phyloP scores from a whole-genome alignment of 2,113 vertebrate species.

The Epinephelus cyanopodus region DNA sequence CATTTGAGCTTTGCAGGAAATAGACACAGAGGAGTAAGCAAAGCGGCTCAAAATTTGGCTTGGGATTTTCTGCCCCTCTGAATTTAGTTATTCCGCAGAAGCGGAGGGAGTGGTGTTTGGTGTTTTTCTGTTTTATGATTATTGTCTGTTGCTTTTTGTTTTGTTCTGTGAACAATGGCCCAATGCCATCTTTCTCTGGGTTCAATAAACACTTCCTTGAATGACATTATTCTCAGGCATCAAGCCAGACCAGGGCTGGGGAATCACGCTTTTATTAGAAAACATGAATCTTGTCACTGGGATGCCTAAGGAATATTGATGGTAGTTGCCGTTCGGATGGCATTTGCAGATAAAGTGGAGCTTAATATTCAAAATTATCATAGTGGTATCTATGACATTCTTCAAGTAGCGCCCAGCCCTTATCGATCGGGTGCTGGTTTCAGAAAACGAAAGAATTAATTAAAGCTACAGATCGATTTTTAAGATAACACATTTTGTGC shows the following conservation, averaged over 20 bases:
- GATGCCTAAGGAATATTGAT: slow-evolving; percentile 75
- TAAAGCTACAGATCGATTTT: slow-evolving; percentile 77
- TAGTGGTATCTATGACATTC: slow-evolving; percentile 74
- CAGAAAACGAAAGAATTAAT: slow-evolving; percentile 78
- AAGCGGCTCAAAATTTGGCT: slow-evolving; percentile 62
- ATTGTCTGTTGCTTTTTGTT: slow-evolving; percentile 65
- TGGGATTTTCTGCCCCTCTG: slow-evolving; percentile 70
- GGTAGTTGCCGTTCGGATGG: slow-evolving; percentile 58
- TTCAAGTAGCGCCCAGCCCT: slow-evolving; percentile 60
- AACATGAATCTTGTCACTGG: slow-evolving; percentile 78
- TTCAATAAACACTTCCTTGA: slow-evolving; percentile 78
- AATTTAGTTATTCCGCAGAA: slow-evolving; percentile 60
- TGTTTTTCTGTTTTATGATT: slow-evolving; percentile 61
- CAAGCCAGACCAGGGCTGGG: slow-evolving; percentile 65
- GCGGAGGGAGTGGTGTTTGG: slow-evolving; percentile 42
- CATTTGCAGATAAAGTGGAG: slow-evolving; percentile 79
- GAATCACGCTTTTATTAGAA: slow-evolving; percentile 81
- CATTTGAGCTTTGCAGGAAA: slow-evolving; percentile 68
- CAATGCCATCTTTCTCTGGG: slow-evolving; percentile 57
- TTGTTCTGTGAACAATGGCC: slow-evolving; percentile 65
- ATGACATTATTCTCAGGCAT: slow-evolving; percentile 74
- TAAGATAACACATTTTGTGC: slow-evolving; percentile 75
- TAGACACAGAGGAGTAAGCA: slow-evolving; percentile 59
- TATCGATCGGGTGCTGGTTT: slow-evolving; percentile 74
- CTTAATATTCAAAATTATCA: slow-evolving; percentile 82